phyloP scores from a whole-genome alignment of 2,113 vertebrate genomes.

The Pagrus major region DNA sequence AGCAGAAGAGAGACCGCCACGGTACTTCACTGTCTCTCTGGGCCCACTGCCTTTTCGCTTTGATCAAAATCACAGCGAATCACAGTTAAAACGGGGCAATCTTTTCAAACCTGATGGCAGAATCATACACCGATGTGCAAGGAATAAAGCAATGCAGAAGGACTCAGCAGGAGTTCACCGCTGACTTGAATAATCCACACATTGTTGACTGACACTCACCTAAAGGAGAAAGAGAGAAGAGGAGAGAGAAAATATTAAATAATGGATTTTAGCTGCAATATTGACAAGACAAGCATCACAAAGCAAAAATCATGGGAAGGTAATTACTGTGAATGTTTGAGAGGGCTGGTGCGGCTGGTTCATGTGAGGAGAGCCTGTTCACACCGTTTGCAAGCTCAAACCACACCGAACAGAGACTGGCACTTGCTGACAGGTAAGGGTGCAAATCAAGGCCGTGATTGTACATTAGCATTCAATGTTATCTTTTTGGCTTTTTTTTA shows the following conservation, averaged over 20 bases:
- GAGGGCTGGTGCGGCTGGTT: slow-evolving; percentile 22
- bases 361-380: slow-evolving; percentile 15
- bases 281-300: slow-evolving; percentile 66
- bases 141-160: slow-evolving; percentile 44
- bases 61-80: slow-evolving; percentile 68
- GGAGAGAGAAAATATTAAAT: slow-evolving; percentile 55
- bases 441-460: slow-evolving; percentile 45
- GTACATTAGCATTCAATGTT: slow-evolving; percentile 38
- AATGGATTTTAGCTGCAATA: slow-evolving; percentile 64
- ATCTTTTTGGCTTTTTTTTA: too few relatives aligned
- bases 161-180: slow-evolving; percentile 54
- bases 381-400: slow-evolving; percentile 10
- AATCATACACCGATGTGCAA: slow-evolving; percentile 52
- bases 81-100: slow-evolving; percentile 33
- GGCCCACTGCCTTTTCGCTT: slow-evolving; percentile 23
- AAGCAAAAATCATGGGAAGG: slow-evolving; percentile 57
- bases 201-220: slow-evolving; percentile 78
- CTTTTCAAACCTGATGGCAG: slow-evolving; percentile 77
- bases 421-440: slow-evolving; percentile 33
- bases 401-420: not conserved
- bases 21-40: slow-evolving; percentile 28
- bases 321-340: slow-evolving; percentile 68
- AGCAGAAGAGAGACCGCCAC: slow-evolving; percentile 22
- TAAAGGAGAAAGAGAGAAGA: slow-evolving; percentile 55
- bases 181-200: slow-evolving; percentile 68